Percentiles rank a stretch among this genome's conserved stretches.
Evolutionary conservation across 2,888 invertebrate genomes (phyloP).

Genomic region (Thymelicus lineola): DNA sequence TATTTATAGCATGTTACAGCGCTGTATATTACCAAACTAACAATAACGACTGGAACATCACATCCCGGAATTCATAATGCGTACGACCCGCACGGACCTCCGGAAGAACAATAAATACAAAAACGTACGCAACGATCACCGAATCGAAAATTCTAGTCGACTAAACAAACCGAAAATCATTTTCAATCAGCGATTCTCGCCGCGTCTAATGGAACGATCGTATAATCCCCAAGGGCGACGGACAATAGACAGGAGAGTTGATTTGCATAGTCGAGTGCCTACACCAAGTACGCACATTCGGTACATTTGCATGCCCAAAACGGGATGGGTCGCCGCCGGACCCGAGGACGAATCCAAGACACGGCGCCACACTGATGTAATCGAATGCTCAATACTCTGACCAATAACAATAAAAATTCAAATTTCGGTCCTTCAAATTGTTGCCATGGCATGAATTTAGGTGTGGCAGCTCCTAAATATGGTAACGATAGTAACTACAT

Average conservation of each 20-base stretch:
- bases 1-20: conserved; percentile 36
- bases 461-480: conserved; percentile 52
- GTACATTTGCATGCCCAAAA: conserved; percentile 79
- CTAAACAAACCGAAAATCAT: conserved; percentile 69
- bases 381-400: conserved; percentile 57
- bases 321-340: conserved; percentile 54
- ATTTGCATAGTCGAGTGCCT: conserved; percentile 70
- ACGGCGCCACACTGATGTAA: conserved; percentile 74
- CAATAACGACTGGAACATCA: conserved; percentile 31
- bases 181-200: conserved; percentile 68
- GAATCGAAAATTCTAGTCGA: conserved; percentile 53
- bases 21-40: conserved; percentile 11
- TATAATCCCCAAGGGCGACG: conserved; percentile 76
- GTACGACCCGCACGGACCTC: conserved; percentile 39
- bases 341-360: conserved; percentile 59
- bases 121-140: conserved; percentile 48
- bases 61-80: conserved; percentile 37
- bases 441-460: conserved; percentile 65
- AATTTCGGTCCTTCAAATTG: conserved; percentile 67
- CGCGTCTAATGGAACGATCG: conserved; percentile 65
- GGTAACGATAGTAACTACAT: conserved; percentile 43
- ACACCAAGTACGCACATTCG: conserved; percentile 65
- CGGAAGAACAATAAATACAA: conserved; percentile 44
- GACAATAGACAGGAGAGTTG: conserved; percentile 77
- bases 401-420: conserved; percentile 73